Evolutionary conservation across 1,140 invertebrate genomes (phyloP).

Genomic region (Trichonephila inaurata): DNA sequence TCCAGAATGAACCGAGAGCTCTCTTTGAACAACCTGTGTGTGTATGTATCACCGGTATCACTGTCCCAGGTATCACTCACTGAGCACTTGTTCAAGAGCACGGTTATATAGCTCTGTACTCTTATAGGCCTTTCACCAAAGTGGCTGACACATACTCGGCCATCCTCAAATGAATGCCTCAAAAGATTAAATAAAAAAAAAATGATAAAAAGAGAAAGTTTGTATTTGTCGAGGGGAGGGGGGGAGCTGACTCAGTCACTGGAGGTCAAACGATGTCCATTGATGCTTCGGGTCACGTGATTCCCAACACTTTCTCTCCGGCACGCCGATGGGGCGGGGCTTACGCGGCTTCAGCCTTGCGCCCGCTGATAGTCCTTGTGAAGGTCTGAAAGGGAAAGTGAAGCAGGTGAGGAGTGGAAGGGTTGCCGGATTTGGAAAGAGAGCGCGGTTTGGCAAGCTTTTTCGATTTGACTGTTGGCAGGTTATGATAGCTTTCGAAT

Average conservation of each 20-base stretch:
- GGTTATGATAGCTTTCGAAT: neutral
- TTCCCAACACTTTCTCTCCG: constrained; percentile 25
- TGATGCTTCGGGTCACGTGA: constrained; percentile 57
- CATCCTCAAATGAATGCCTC: constrained; percentile 35
- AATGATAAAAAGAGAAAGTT: constrained; percentile 27
- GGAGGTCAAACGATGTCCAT: constrained; percentile 67
- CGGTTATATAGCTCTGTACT: constrained; percentile 21
- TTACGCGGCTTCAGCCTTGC: neutral
- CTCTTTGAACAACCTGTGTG: no score
- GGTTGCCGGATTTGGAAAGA: neutral
- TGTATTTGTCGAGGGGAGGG: constrained; percentile 5
- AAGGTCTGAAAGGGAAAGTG: constrained; percentile 69
- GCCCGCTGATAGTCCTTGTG: constrained; percentile 50
- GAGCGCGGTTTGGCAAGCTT: neutral
- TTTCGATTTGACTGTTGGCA: neutral
- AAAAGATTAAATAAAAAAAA: neutral
- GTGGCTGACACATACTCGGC: neutral
- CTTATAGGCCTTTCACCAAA: constrained; percentile 12
- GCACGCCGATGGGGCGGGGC: constrained; percentile 24
- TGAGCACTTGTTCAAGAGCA: neutral
- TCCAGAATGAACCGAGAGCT: neutral
- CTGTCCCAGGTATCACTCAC: neutral
- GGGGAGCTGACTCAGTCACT: neutral
- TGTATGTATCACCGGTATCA: neutral
- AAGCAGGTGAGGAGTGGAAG: neutral